A percentile compares a stretch with the other conserved stretches of the same genome.
These are phyloP conservation scores for Neoseiulus cucumeris DNA, from an alignment of 1,140 invertebrate genomes.

Conservation along the genomic window DNA sequence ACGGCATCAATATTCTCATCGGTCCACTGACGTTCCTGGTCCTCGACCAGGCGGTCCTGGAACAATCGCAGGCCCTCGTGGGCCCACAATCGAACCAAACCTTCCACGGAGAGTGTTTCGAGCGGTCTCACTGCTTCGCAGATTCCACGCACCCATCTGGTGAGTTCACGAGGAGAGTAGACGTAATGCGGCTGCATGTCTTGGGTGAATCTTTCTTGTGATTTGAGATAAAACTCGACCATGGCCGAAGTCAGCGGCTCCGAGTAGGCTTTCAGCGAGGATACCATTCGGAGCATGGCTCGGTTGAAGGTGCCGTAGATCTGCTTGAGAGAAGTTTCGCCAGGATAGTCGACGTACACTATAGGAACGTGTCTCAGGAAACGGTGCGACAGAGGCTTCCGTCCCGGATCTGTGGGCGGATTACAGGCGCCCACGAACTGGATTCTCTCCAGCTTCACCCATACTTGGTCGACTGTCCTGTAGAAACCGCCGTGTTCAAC, in stretches of 20 bases:
- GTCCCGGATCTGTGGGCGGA: conserved; percentile 94
- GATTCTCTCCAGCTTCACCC: conserved; percentile 89
- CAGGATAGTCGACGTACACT: conserved; percentile 98
- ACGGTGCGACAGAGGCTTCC: conserved; percentile 82
- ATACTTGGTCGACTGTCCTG: conserved; percentile 77
- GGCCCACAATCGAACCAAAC: conserved; percentile 87
- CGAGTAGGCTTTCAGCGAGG: conserved; percentile 67
- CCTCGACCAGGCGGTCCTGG: conserved; percentile 77
- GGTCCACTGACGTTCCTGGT: conserved; percentile 85
- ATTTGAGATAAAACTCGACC: conserved; percentile 93
- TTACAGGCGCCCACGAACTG: conserved; percentile 99
- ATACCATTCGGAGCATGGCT: conserved; percentile 84
- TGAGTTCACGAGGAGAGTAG: conserved; percentile 98
- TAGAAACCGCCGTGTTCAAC: conserved; percentile 77
- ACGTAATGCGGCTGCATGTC: conserved; percentile 99
- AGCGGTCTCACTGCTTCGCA: conserved; percentile 88
- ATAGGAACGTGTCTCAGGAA: conserved; percentile 81
- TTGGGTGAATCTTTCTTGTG: conserved; percentile 94
- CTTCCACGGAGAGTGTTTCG: conserved; percentile 73
- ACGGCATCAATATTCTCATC: conserved; percentile 92
- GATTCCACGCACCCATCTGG: conserved; percentile 94
- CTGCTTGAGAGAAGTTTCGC: conserved; percentile 87
- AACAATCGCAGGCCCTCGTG: conserved; percentile 94
- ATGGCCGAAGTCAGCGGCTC: conserved; percentile 94
- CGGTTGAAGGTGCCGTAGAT: conserved; percentile 96